Conservation (phyloP, 1,140 invertebrate species). For the Leucophenga varia region DNA sequence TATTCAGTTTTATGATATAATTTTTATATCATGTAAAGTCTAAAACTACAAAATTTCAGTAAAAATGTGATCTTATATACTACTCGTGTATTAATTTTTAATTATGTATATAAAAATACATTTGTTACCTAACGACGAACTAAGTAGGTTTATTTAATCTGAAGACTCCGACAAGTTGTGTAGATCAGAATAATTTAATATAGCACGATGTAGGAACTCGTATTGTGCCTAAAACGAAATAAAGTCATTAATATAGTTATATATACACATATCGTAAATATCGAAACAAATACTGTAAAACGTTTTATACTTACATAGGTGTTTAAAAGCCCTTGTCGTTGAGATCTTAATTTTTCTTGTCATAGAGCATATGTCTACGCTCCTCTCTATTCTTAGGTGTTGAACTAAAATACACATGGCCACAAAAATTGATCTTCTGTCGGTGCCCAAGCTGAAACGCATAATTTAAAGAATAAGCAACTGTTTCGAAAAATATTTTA, state of each 20-base stretch:
- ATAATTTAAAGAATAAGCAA: not conserved
- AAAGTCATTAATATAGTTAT: not conserved
- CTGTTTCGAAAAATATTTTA: not conserved
- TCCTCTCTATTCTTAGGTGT: conserved; percentile 76
- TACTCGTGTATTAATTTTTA: no score
- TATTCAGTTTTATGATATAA: no score
- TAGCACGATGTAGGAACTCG: conserved; percentile 87
- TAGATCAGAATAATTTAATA: conserved; percentile 85
- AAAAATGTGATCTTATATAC: no score
- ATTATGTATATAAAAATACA: no score
- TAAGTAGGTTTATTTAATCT: conserved; percentile 40
- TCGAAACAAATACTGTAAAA: no score
- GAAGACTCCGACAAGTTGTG: conserved; percentile 66
- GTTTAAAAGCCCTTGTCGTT: conserved; percentile 79
- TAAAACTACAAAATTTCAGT: no score
- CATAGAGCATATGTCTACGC: conserved; percentile 83
- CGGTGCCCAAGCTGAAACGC: conserved; percentile 70
- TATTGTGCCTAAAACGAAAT: conserved; percentile 77
- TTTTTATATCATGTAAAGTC: no score
- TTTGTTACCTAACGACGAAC: no score
- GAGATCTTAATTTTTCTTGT: conserved; percentile 80
- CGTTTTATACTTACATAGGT: conserved; percentile 74
- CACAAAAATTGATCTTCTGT: conserved; percentile 86
- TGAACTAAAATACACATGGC: conserved; percentile 82
- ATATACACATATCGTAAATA: no score